Evolutionary conservation across 1,140 invertebrate species (phyloP).

Genomic region (Ephestia elutella): DNA sequence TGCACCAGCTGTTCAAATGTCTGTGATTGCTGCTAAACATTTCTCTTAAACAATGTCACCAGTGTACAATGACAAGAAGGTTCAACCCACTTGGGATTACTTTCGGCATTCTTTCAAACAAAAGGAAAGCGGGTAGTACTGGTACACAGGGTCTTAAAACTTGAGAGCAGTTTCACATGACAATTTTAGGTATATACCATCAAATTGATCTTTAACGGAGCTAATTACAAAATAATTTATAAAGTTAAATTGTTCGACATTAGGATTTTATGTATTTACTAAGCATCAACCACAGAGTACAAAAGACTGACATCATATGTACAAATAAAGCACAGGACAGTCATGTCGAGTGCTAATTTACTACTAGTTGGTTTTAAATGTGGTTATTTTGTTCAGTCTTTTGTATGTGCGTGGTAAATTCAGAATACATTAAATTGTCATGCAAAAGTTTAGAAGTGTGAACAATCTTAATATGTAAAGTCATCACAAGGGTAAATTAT

Average conservation of each 20-base stretch:
- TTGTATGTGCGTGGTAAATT: not conserved
- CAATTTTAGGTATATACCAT: slow-evolving; percentile 25
- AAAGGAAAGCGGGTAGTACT: slow-evolving; percentile 47
- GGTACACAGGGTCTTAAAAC: slow-evolving; percentile 45
- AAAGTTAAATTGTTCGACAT: slow-evolving; percentile 10
- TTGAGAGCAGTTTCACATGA: slow-evolving; percentile 50
- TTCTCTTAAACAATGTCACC: slow-evolving; percentile 38
- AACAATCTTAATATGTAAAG: slow-evolving; percentile 43
- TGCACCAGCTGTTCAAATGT: slow-evolving; percentile 47
- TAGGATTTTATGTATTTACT: slow-evolving; percentile 2
- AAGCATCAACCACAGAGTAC: not conserved
- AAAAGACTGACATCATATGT: not conserved
- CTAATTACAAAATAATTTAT: slow-evolving; percentile 1
- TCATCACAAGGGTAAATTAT: slow-evolving; percentile 65
- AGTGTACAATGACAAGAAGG: slow-evolving; percentile 33
- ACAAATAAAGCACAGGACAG: not conserved
- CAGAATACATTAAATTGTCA: slow-evolving; percentile 51
- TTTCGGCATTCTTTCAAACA: slow-evolving; percentile 35
- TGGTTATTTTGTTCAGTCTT: not conserved
- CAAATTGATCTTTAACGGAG: not conserved
- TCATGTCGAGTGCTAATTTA: too few species aligned
- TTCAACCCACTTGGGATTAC: slow-evolving; percentile 34
- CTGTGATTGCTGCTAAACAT: slow-evolving; percentile 39
- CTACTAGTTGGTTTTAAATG: too few species aligned
- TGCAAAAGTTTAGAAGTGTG: slow-evolving; percentile 43